Percentiles rank a stretch among this genome's conserved stretches.
phyloP scores from a whole-genome alignment of 2,113 vertebrate species.

The Myotis brandtii region DNA sequence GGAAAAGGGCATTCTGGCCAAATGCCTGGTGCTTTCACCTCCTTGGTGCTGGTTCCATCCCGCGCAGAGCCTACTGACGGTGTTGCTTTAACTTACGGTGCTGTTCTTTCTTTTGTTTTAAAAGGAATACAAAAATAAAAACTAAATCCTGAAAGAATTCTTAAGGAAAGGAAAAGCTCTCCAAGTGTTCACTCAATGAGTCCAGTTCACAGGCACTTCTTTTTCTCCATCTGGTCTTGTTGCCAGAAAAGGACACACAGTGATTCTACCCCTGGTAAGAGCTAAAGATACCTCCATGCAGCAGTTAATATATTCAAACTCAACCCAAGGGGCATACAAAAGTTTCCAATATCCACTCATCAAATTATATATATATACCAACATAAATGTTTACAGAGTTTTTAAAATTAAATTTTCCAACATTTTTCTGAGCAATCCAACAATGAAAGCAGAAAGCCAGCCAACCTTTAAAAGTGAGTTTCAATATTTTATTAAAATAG shows the following conservation, averaged over 20 bases:
- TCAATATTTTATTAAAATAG: constrained; percentile 98
- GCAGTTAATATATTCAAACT: neutral
- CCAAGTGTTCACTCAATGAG: neutral
- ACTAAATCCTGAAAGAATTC: neutral
- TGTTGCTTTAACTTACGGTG: neutral
- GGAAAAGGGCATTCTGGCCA: neutral
- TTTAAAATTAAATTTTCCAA: neutral
- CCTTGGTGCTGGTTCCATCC: rapidly evolving
- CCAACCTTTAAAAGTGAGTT: constrained; percentile 73
- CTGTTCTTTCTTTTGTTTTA: neutral
- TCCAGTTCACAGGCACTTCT: neutral
- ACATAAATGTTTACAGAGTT: neutral
- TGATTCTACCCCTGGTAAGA: neutral
- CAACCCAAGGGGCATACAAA: neutral
- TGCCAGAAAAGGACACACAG: neutral
- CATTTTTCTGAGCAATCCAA: constrained; percentile 41
- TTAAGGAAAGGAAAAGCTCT: neutral
- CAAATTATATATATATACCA: neutral
- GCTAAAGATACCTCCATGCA: neutral
- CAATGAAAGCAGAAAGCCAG: constrained; percentile 47
- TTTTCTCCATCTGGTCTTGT: neutral
- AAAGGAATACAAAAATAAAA: neutral
- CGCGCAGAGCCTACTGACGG: rapidly evolving
- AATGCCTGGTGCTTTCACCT: neutral
- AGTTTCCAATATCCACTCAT: neutral